Conservation (phyloP, 2,888 invertebrate genomes). For the Eupithecia insigniata region DNA sequence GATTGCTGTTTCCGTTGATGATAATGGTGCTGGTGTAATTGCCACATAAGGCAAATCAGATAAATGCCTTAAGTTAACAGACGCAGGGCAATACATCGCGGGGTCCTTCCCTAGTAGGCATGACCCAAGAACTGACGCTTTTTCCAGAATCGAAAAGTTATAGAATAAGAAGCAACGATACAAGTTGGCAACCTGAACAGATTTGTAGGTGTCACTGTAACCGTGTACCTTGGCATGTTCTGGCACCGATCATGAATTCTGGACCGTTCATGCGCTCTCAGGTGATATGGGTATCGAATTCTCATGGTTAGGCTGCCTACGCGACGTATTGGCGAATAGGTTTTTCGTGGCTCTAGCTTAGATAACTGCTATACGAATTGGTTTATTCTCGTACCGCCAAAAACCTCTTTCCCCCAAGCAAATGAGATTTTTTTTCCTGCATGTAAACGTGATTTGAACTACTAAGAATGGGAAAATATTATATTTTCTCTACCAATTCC, state of each 20-base stretch:
- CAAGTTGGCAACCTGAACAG: not conserved
- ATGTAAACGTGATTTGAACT: not conserved
- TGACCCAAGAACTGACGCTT: no score
- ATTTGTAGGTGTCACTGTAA: not conserved
- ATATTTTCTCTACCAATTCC: no score
- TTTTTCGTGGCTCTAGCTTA: not conserved
- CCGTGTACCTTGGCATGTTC: conserved; percentile 39
- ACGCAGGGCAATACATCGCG: not conserved
- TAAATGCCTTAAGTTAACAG: not conserved
- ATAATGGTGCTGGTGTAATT: not conserved
- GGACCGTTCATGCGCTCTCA: conserved; percentile 19
- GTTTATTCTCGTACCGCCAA: not conserved
- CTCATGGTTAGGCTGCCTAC: conserved; percentile 2
- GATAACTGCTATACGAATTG: not conserved
- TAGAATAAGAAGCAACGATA: not conserved
- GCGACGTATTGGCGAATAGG: not conserved
- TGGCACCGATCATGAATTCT: no score
- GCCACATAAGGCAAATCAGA: not conserved
- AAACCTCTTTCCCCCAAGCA: not conserved
- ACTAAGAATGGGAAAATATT: not conserved
- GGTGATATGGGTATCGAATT: conserved; percentile 19
- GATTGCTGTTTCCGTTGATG: not conserved
- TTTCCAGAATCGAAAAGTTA: no score
- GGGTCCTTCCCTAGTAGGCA: not conserved
- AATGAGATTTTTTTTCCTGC: not conserved